A percentile compares a stretch with the other conserved stretches of the same genome.
These are phyloP conservation scores for Panorpa germanica DNA, from an alignment of 2,888 invertebrate genomes.

Conservation along the genomic window DNA sequence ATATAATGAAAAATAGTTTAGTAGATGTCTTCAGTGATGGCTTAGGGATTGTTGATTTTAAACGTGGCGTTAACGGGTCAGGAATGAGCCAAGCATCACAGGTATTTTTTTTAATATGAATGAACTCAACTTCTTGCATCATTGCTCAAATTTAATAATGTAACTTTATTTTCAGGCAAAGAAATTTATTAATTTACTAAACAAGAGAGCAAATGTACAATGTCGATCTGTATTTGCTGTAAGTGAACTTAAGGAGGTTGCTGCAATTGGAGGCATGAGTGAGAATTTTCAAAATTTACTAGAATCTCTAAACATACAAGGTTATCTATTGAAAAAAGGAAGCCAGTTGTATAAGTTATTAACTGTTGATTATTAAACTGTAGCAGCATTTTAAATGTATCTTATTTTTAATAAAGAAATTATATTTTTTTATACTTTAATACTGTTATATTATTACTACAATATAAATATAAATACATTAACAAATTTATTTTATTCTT, in stretches of 20 bases:
- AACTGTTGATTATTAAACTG: conserved; percentile 18
- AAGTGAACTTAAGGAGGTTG: conserved; percentile 57
- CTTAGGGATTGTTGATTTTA: conserved; percentile 38
- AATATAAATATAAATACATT: too few relatives aligned
- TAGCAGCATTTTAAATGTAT: too few relatives aligned
- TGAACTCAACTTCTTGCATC: conserved; percentile 3
- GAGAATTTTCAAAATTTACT: conserved; percentile 51
- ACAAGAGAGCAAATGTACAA: conserved; percentile 39
- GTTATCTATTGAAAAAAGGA: conserved; percentile 68
- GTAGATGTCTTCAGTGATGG: conserved; percentile 58
- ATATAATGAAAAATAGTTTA: conserved; percentile 64
- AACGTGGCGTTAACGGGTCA: conserved; percentile 48
- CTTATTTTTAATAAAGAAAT: too few relatives aligned
- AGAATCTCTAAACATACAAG: conserved; percentile 65
- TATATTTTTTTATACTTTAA: too few relatives aligned
- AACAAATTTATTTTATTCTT: too few relatives aligned
- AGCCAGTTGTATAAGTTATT: conserved; percentile 49
- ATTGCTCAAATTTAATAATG: conserved; percentile 9
- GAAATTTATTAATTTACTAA: conserved; percentile 48
- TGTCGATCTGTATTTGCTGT: conserved; percentile 54
- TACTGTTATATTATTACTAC: too few relatives aligned
- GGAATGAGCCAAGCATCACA: conserved; percentile 51
- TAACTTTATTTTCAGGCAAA: conserved; percentile 35
- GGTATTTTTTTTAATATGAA: conserved; percentile 21
- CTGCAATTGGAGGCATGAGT: conserved; percentile 40